phyloP scores from a whole-genome alignment of 2,797 vertebrate genomes.

The Nyctibius grandis region DNA sequence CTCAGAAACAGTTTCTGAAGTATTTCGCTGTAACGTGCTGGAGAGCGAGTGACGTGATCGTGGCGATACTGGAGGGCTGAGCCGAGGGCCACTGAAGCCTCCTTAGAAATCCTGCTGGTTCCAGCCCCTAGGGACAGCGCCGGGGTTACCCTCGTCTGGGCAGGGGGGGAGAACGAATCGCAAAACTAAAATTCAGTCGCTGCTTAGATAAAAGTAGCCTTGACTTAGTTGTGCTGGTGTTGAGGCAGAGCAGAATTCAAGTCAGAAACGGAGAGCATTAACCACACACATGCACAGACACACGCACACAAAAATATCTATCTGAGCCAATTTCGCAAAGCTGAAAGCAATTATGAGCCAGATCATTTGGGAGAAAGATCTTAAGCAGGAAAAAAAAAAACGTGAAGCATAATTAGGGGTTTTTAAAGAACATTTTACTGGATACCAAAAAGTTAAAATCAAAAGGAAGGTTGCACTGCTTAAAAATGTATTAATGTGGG shows the following conservation, averaged over 20 bases:
- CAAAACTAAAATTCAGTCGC: background rate
- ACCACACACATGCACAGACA: background rate
- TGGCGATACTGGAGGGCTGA: background rate
- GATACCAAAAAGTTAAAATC: background rate
- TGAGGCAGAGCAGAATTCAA: background rate
- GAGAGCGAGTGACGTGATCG: background rate
- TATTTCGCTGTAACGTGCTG: fast-evolving
- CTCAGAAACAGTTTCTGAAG: background rate
- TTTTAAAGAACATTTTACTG: background rate
- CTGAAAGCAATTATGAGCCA: slow-evolving; percentile 40
- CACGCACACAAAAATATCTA: background rate
- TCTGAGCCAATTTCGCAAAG: background rate
- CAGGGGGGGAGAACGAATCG: background rate
- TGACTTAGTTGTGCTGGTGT: background rate
- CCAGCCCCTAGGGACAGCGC: background rate
- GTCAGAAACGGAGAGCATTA: background rate
- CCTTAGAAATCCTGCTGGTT: background rate
- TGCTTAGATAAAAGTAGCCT: background rate
- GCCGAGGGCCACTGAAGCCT: background rate
- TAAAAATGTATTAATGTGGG: background rate
- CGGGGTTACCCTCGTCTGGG: fast-evolving
- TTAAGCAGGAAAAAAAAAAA: background rate
- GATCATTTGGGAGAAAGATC: slow-evolving; percentile 36
- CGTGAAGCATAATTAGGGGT: background rate
- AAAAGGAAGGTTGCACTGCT: background rate